A percentile compares a stretch with the other conserved stretches of the same genome.
Evolutionary conservation across 1,140 invertebrate species (phyloP).

Genomic region (Neodiprion fabricii): DNA sequence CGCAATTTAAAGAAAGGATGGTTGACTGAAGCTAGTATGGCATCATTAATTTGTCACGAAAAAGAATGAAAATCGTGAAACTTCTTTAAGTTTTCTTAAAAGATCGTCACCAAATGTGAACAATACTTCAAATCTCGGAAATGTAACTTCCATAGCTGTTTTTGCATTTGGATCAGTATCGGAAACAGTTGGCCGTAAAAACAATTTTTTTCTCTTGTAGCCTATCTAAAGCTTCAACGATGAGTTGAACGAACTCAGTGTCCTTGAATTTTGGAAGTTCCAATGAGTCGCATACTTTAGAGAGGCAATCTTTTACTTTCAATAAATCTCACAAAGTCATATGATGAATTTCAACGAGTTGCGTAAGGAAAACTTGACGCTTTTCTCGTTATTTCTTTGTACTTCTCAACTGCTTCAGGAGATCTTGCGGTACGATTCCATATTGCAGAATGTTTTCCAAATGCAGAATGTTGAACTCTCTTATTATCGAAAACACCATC

Average conservation of each 20-base stretch:
- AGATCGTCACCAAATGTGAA: neutral
- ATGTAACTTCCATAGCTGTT: conserved; percentile 17
- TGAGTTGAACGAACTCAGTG: conserved; percentile 22
- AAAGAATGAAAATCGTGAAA: conserved; percentile 11
- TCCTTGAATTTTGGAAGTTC: conserved; percentile 23
- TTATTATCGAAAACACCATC: conserved; percentile 11
- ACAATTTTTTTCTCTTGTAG: conserved; percentile 25
- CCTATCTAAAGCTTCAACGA: conserved; percentile 27
- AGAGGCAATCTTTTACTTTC: conserved; percentile 15
- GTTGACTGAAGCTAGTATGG: conserved; percentile 24
- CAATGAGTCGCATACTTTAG: conserved; percentile 18
- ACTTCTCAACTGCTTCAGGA: conserved; percentile 24
- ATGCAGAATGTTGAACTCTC: conserved; percentile 17
- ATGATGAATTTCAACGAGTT: conserved; percentile 26
- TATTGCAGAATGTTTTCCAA: conserved; percentile 28
- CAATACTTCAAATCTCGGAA: conserved; percentile 15
- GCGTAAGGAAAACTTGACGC: conserved; percentile 18
- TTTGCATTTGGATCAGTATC: conserved; percentile 19
- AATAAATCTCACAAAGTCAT: conserved; percentile 17
- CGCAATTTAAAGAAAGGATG: conserved; percentile 28
- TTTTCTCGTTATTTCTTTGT: conserved; percentile 18
- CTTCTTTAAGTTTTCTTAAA: conserved; percentile 7
- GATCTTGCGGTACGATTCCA: conserved; percentile 25
- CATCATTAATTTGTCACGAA: conserved; percentile 16
- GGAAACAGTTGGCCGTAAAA: conserved; percentile 28